Percentiles rank a stretch among this genome's conserved stretches.
Conservation (phyloP, 1,140 invertebrate genomes). For the Pentalonia nigronervosa region DNA sequence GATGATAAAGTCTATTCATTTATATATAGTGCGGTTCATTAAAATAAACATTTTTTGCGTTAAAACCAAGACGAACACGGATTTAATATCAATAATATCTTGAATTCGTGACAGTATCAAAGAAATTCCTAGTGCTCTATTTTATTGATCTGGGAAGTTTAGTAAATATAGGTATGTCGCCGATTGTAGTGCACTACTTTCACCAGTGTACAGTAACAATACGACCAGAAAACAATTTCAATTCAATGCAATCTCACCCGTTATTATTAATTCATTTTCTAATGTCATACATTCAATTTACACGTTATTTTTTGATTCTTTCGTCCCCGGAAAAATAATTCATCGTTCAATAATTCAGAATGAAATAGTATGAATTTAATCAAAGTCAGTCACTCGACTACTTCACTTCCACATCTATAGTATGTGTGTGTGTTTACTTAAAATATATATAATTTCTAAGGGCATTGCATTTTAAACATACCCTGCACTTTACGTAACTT, state of each 20-base stretch:
- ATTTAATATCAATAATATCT: background rate
- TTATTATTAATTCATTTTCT: background rate
- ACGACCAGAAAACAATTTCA: background rate
- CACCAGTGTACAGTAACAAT: background rate
- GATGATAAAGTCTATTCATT: background rate
- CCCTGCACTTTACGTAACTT: background rate
- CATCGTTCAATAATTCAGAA: background rate
- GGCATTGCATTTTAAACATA: background rate
- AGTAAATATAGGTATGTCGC: background rate
- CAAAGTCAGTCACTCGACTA: background rate
- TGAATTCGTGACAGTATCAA: background rate
- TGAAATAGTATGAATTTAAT: background rate
- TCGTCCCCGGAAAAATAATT: background rate
- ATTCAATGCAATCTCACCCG: background rate
- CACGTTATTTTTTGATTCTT: background rate
- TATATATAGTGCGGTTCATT: background rate
- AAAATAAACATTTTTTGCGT: background rate
- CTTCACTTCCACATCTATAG: background rate
- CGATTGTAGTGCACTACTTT: background rate
- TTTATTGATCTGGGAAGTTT: background rate
- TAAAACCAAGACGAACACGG: background rate
- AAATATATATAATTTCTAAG: background rate
- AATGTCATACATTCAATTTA: background rate
- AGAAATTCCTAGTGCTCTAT: background rate
- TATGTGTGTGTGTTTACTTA: background rate